Base-by-base conservation (phyloP, 2,797 vertebrate species). In the Lagodon rhomboides region DNA sequence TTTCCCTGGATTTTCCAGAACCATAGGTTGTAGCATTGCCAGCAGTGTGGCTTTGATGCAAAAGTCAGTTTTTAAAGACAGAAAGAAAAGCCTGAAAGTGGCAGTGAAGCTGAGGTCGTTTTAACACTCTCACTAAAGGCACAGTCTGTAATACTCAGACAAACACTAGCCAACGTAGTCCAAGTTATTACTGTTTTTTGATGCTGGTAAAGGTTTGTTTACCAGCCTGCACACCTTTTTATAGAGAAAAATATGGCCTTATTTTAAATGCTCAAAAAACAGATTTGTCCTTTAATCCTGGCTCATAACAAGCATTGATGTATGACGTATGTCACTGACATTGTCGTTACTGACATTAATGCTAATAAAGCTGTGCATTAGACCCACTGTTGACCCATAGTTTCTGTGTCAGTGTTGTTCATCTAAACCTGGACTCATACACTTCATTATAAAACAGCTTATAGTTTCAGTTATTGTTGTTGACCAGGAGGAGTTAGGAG, bases 1-100 rank as follows among this genome's bases (percentile, higher is more conserved):
- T 89, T 91, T 79, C 85, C 80, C 70, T 80, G 75, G 58, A 67
- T 80, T 92, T 92, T 87, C 79, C 82, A 85, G 43, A 73, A 58
- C 15, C 23, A 10, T 50, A 46, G 10, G 59, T 73, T 43, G 63
- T 43, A 30, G 5, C 17, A 38, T 20, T 68, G 64, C 46, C 84
- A 82, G 44, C 51, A 68, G 30, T 77, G 44, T 62, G 66, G 34
- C 47, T 84, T 73, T 68, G 27, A 22, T 78, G 66, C 54, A 69
- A 64, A 78, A 67, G 16, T 25, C 5, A 3, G 25, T 41, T 73
- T 79, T 74, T 53, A 22, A 51, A 61, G 18, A 58, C 3, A 20
- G 23, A 63, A 59, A 67, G 5, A 68, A 41, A 59, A 67, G 1
- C 63, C 11, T 0, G 30, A 46, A 61, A 41, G n/a, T 34, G 34